Conservation (phyloP, 2,113 vertebrate genomes). For the Bubalus kerabau region DNA sequence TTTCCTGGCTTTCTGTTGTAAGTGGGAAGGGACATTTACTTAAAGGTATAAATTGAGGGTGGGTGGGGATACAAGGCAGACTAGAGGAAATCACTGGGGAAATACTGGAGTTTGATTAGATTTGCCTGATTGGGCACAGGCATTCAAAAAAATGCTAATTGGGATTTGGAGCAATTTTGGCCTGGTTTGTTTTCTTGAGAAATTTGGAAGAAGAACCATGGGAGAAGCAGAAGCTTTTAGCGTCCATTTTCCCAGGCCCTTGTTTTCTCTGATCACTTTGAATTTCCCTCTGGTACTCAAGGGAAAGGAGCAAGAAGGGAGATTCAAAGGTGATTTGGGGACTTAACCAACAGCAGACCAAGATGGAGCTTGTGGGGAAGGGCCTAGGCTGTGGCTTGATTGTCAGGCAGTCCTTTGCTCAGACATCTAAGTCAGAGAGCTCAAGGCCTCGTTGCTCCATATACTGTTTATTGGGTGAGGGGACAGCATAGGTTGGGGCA, state of each 20-base stretch:
- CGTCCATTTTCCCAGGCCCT: neutral
- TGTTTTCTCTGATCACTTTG: slow-evolving; percentile 5
- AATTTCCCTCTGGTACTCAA: neutral
- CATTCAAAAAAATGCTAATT: neutral
- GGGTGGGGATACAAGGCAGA: neutral
- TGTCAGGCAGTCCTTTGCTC: slow-evolving; percentile 5
- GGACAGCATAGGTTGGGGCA: neutral
- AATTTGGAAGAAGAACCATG: slow-evolving; percentile 32
- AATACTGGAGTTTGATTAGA: neutral
- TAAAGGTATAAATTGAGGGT: neutral
- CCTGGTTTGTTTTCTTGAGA: slow-evolving; percentile 24
- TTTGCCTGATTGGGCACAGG: neutral
- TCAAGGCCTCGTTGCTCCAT: slow-evolving; percentile 17
- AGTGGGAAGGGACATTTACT: neutral
- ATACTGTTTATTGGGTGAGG: neutral
- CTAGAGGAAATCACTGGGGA: neutral
- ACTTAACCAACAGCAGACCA: neutral
- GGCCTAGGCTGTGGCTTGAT: neutral
- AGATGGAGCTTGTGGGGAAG: slow-evolving; percentile 42
- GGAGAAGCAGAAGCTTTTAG: neutral
- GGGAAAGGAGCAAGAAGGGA: neutral
- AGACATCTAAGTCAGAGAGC: slow-evolving; percentile 8
- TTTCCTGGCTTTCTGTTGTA: slow-evolving; percentile 43
- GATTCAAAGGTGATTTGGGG: neutral
- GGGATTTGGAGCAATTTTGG: slow-evolving; percentile 7